phyloP scores from a whole-genome alignment of 2,888 invertebrate genomes.

The Operophtera brumata region DNA sequence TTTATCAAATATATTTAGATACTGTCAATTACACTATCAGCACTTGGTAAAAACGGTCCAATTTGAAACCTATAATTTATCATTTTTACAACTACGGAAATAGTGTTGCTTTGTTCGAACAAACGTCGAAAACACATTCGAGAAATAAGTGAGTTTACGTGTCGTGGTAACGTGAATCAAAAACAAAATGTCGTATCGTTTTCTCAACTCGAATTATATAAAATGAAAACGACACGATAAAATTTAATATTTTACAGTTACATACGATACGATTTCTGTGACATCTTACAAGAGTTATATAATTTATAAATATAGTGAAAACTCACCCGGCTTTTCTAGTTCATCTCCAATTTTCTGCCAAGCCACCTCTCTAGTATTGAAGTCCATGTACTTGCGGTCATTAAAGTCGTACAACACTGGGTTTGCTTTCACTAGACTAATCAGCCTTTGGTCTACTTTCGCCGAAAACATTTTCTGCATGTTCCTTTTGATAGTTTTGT shows the following conservation, averaged over 20 bases:
- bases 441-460: slow-evolving; percentile 58
- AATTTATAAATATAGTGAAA: background rate
- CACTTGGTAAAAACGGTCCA: no score
- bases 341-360: slow-evolving; percentile 76
- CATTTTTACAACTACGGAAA: no score
- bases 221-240: slow-evolving; percentile 11
- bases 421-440: slow-evolving; percentile 57
- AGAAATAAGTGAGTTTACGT: slow-evolving; percentile 15
- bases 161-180: slow-evolving; percentile 13
- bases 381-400: slow-evolving; percentile 67
- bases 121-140: slow-evolving; percentile 5
- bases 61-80: no score
- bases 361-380: slow-evolving; percentile 66
- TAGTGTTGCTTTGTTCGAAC: background rate
- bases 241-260: background rate
- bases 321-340: slow-evolving; percentile 64
- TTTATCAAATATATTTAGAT: no score
- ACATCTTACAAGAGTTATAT: background rate
- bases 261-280: slow-evolving; percentile 34
- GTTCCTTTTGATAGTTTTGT: slow-evolving; percentile 19
- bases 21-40: no score
- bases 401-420: slow-evolving; percentile 64
- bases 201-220: slow-evolving; percentile 10
- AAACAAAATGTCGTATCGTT: slow-evolving; percentile 22
- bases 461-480: slow-evolving; percentile 52